phyloP scores from a whole-genome alignment of 2,113 vertebrate genomes.

The Trichomycterus rosablanca region DNA sequence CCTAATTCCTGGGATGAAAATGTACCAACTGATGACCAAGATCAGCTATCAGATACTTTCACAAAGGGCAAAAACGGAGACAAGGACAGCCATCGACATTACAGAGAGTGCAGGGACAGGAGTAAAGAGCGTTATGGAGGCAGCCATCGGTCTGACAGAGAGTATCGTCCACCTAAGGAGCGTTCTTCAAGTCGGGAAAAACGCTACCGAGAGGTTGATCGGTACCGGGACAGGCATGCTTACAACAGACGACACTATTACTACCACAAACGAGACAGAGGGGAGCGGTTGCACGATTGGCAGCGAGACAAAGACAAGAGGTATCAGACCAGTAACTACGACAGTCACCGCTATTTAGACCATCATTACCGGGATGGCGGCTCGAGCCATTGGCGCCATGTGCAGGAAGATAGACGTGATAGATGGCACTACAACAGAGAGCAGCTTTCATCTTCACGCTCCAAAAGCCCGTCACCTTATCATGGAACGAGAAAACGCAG shows the following conservation, averaged over 20 bases:
- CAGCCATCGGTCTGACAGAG: constrained; percentile 53
- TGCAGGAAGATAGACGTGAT: constrained; percentile 40
- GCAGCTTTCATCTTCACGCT: constrained; percentile 42
- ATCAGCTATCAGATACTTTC: constrained; percentile 35
- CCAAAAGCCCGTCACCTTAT: background rate
- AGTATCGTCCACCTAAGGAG: constrained; percentile 58
- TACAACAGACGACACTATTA: constrained; percentile 58
- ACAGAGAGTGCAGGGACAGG: constrained; percentile 59
- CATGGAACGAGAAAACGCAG: constrained; percentile 51
- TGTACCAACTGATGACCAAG: constrained; percentile 39
- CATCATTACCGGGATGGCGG: constrained; percentile 52
- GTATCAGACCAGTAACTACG: constrained; percentile 48
- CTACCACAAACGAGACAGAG: constrained; percentile 53
- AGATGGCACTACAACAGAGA: constrained; percentile 47
- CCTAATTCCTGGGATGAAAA: constrained; percentile 33
- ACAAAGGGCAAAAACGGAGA: constrained; percentile 55
- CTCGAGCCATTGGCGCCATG: constrained; percentile 51
- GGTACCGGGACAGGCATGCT: constrained; percentile 60
- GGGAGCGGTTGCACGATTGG: constrained; percentile 55
- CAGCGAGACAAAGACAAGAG: constrained; percentile 55
- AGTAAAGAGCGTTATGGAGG: constrained; percentile 57
- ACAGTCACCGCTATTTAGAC: constrained; percentile 46
- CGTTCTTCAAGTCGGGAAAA: constrained; percentile 64
- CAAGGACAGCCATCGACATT: constrained; percentile 54
- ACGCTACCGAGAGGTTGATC: constrained; percentile 63